Evolutionary conservation across 1,140 invertebrate genomes (phyloP).

Genomic region (Cydia pomonella): DNA sequence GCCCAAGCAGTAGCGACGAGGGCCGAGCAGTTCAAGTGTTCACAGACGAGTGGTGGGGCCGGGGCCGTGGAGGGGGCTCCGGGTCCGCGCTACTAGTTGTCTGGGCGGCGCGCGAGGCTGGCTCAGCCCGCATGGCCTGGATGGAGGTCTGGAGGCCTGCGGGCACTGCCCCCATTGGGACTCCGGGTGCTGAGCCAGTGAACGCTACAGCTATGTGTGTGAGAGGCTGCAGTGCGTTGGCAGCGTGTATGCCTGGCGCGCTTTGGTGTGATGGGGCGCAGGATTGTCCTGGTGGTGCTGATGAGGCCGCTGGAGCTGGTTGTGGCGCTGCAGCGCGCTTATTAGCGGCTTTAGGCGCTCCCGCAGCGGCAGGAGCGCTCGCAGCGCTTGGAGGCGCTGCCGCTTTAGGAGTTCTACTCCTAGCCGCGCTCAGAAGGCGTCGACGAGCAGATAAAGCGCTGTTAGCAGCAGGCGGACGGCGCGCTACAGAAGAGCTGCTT

Average conservation of each 20-base stretch:
- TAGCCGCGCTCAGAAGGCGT: conserved; percentile 69
- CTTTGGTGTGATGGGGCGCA: conserved; percentile 60
- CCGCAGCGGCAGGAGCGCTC: conserved; percentile 62
- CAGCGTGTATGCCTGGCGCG: conserved; percentile 63
- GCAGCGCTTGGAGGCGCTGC: conserved; percentile 80
- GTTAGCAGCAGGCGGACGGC: conserved; percentile 80
- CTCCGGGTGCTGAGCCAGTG: conserved; percentile 50
- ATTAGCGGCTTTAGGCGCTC: conserved; percentile 66
- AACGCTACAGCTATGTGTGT: conserved; percentile 61
- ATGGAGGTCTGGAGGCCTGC: conserved; percentile 67
- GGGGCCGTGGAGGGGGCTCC: conserved; percentile 50
- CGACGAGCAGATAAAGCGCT: conserved; percentile 64
- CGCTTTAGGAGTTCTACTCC: conserved; percentile 38
- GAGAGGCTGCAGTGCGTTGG: conserved; percentile 53
- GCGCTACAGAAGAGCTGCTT: conserved; percentile 80
- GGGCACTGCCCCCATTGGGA: conserved; percentile 17
- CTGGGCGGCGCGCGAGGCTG: conserved; percentile 63
- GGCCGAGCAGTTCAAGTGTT: conserved; percentile 83
- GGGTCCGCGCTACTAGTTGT: conserved; percentile 58
- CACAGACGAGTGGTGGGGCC: conserved; percentile 61
- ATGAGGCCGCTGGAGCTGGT: conserved; percentile 58
- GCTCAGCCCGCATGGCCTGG: conserved; percentile 57
- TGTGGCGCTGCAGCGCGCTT: conserved; percentile 63
- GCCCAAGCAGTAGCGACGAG: conserved; percentile 85
- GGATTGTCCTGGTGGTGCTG: conserved; percentile 65